A percentile compares a stretch with the other conserved stretches of the same genome.
These are phyloP conservation scores for Sminthurides aquaticus DNA, from an alignment of 2,888 invertebrate genomes.

Conservation along the genomic window DNA sequence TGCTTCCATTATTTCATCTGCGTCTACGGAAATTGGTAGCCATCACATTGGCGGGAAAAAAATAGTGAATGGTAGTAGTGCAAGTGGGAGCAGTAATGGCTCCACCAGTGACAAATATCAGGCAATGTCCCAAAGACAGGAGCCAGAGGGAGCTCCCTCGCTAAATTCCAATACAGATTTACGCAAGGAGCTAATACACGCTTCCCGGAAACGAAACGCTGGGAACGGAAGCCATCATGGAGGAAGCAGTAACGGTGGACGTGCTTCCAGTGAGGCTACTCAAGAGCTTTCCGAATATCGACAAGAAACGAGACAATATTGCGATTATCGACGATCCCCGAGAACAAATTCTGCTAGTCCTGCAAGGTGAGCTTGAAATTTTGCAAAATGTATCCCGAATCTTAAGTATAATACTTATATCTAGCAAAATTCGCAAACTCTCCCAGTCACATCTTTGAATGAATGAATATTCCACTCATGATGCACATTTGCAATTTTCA, in stretches of 20 bases:
- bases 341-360: conserved; percentile 30
- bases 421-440: too few relatives aligned
- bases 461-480: too few relatives aligned
- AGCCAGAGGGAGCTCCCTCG: conserved; percentile 45
- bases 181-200: conserved; percentile 41
- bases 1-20: not conserved
- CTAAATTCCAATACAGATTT: conserved; percentile 31
- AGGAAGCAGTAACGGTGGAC: conserved; percentile 16
- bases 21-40: not conserved
- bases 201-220: conserved; percentile 37
- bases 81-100: too few relatives aligned
- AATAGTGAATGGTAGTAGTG: not conserved
- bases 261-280: conserved; percentile 24
- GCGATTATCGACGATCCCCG: conserved; percentile 37
- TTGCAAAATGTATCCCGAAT: not conserved
- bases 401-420: too few relatives aligned
- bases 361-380: conserved; percentile 22
- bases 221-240: conserved; percentile 15
- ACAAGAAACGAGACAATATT: conserved; percentile 41
- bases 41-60: not conserved
- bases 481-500: too few relatives aligned
- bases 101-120: not conserved
- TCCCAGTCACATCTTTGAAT: too few relatives aligned
- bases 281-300: conserved; percentile 42
- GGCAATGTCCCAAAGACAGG: conserved; percentile 36